These are phyloP conservation scores for Hippocampus mohnikei DNA, from an alignment of 2,113 vertebrate genomes.

Conservation along the genomic window DNA sequence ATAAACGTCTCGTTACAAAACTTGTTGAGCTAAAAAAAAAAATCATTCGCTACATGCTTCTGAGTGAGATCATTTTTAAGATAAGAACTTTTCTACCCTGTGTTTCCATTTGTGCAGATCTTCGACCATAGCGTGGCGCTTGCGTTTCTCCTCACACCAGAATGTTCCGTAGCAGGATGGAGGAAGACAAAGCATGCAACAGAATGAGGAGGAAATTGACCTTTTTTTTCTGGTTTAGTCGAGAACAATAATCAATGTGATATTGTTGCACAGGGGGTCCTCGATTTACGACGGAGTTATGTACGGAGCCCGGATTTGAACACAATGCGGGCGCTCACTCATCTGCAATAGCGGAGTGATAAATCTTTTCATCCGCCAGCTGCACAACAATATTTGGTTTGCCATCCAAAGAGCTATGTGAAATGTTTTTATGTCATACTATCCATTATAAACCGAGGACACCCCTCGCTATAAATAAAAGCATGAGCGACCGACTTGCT, in stretches of 20 bases:
- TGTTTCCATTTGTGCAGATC: slow-evolving; percentile 8
- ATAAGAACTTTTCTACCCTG: background rate
- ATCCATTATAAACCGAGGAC: no score
- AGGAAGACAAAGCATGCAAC: background rate
- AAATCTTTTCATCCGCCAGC: no score
- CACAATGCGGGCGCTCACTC: no score
- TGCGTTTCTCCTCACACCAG: background rate
- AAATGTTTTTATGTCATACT: no score
- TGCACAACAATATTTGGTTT: no score
- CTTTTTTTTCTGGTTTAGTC: background rate
- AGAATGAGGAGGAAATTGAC: background rate
- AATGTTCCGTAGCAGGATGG: background rate
- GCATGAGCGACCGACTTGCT: no score
- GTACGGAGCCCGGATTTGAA: no score
- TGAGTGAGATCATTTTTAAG: background rate
- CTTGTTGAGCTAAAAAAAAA: background rate
- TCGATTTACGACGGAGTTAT: no score
- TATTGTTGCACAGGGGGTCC: no score
- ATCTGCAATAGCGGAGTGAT: no score
- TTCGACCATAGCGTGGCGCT: background rate
- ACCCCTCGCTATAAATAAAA: no score
- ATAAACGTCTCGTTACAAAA: background rate
- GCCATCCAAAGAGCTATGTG: no score
- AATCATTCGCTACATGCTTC: background rate
- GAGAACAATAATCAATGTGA: background rate